Conservation (phyloP, 1,140 invertebrate genomes). For the Rhagoletis pomonella region DNA sequence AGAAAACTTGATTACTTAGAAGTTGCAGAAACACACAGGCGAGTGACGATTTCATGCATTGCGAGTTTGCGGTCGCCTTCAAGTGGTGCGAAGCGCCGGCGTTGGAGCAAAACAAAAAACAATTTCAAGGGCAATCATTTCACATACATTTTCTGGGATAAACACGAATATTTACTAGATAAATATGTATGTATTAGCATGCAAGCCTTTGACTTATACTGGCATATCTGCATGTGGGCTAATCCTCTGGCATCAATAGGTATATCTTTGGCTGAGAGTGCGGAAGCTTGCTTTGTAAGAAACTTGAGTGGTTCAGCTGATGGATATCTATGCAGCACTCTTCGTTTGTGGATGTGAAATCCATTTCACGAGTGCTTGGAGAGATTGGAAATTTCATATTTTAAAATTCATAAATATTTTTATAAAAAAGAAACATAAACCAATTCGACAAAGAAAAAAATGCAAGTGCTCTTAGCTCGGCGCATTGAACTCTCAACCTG, state of each 20-base stretch:
- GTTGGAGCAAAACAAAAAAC: background rate
- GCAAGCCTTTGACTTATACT: background rate
- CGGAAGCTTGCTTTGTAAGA: background rate
- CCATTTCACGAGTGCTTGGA: background rate
- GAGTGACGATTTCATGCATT: background rate
- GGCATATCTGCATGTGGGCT: slow-evolving; percentile 40
- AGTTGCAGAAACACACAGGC: background rate
- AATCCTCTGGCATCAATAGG: slow-evolving; percentile 25
- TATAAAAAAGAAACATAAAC: background rate
- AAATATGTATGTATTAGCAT: background rate
- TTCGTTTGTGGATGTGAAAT: background rate
- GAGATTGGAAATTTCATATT: background rate
- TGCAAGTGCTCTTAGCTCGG: background rate
- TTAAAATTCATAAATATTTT: background rate
- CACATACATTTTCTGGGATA: background rate
- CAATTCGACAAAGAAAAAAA: background rate
- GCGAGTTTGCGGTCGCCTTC: background rate
- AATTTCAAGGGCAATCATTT: slow-evolving; percentile 49
- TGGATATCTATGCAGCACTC: background rate
- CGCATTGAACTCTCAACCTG: background rate
- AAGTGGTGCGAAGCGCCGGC: background rate
- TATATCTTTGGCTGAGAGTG: background rate
- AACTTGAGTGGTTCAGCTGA: background rate
- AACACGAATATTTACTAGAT: background rate
- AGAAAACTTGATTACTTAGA: background rate